Evolutionary conservation across 2,888 invertebrate species (phyloP).

Genomic region (Muscina levida): DNA sequence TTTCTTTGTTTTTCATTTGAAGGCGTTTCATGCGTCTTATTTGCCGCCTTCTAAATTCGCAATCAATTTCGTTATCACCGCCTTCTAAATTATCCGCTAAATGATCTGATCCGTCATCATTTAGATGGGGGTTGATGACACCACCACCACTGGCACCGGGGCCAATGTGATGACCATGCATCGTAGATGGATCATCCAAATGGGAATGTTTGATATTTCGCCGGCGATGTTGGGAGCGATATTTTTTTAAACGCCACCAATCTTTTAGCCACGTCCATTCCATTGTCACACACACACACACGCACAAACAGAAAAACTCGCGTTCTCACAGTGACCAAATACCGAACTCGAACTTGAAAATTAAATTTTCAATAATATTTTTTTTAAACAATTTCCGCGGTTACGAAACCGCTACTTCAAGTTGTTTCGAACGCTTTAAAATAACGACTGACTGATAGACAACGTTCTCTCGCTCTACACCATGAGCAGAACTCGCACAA

Average conservation of each 20-base stretch:
- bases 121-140: conserved; percentile 39
- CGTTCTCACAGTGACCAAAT: neutral
- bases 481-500: neutral
- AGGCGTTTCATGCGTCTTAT: conserved; percentile 55
- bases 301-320: neutral
- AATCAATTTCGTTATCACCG: conserved; percentile 52
- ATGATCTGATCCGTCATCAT: conserved; percentile 40
- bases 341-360: neutral
- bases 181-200: conserved; percentile 22
- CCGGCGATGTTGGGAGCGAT: conserved; percentile 51
- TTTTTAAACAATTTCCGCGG: neutral
- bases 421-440: conserved; percentile 21
- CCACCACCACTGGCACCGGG: neutral
- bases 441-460: conserved; percentile 28
- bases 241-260: conserved; percentile 88
- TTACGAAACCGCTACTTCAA: conserved; percentile 9
- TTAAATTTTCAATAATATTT: neutral
- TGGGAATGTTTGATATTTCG: conserved; percentile 61
- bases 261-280: conserved; percentile 91
- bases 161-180: neutral
- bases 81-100: conserved; percentile 60
- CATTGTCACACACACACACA: conserved; percentile 79
- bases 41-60: conserved; percentile 63
- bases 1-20: conserved; percentile 35
- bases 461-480: conserved; percentile 16